phyloP scores from a whole-genome alignment of 2,113 vertebrate genomes.

The Sardina pilchardus region DNA sequence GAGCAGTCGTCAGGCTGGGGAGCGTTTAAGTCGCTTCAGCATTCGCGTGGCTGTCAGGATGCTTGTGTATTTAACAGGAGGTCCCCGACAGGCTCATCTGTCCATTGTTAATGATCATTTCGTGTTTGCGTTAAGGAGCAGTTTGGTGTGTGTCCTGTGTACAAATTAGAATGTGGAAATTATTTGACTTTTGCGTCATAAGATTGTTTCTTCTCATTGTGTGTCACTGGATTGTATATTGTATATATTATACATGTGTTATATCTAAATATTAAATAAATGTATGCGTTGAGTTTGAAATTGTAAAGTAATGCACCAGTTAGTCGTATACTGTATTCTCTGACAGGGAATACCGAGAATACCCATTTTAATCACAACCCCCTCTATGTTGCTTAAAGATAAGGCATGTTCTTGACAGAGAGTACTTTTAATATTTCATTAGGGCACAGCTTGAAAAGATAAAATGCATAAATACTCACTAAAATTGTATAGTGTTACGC shows the following conservation, averaged over 20 bases:
- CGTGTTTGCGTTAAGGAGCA: neutral
- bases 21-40: slow-evolving; percentile 30
- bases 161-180: neutral
- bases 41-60: neutral
- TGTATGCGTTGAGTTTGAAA: no score
- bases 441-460: slow-evolving; percentile 26
- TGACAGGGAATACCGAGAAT: neutral
- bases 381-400: neutral
- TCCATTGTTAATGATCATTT: no score
- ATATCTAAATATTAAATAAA: no score
- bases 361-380: neutral
- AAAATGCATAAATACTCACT: neutral
- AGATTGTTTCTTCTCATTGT: no score
- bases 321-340: neutral
- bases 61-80: neutral
- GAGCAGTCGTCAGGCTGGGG: slow-evolving; percentile 46
- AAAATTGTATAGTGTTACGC: neutral
- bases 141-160: neutral
- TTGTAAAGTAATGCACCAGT: neutral
- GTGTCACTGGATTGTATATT: no score
- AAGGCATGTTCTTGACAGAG: slow-evolving; percentile 10
- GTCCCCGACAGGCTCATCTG: no score
- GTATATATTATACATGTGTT: neutral
- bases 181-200: neutral
- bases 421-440: slow-evolving; percentile 22